These are phyloP conservation scores for Pseudomugil gertrudae DNA, from an alignment of 2,797 vertebrate species.

Conservation along the genomic window DNA sequence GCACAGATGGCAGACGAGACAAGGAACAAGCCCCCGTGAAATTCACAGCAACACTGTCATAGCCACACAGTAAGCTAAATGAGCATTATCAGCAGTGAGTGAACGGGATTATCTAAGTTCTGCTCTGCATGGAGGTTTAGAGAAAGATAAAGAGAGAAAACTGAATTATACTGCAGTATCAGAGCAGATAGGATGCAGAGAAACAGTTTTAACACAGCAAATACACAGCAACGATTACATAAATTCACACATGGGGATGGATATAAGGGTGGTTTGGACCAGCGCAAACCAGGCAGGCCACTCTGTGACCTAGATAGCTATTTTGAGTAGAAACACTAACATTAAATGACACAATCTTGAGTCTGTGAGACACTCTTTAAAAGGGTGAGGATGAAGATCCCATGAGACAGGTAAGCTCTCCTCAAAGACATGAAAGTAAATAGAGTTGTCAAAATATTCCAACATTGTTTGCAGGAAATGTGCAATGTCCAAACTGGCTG, in stretches of 20 bases:
- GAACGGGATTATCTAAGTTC: conserved; percentile 14
- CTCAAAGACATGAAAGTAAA: conserved; percentile 11
- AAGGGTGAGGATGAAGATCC: not conserved
- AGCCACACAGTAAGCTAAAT: conserved; percentile 38
- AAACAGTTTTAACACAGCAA: conserved; percentile 32
- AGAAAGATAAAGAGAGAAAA: not conserved
- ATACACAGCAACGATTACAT: conserved; percentile 41
- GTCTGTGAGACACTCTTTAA: conserved; percentile 4
- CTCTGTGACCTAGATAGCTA: not conserved
- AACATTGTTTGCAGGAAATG: not conserved
- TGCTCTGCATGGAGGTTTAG: conserved; percentile 12
- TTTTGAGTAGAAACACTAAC: conserved; percentile 18
- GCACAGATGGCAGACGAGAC: conserved; percentile 75
- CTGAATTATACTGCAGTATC: conserved; percentile 20
- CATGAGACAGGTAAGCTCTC: conserved; percentile 8
- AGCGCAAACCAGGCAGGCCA: conserved; percentile 7
- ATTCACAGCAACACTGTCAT: conserved; percentile 51
- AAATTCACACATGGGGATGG: conserved; percentile 31
- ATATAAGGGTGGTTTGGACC: conserved; percentile 23
- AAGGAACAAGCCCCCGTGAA: conserved; percentile 52
- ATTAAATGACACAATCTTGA: conserved; percentile 2
- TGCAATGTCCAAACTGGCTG: not conserved
- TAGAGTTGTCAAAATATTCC: conserved; percentile 2
- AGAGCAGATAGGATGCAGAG: conserved; percentile 20
- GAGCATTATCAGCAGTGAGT: conserved; percentile 17